Percentiles rank a stretch among this genome's conserved stretches.
These are phyloP conservation scores for Orchestes rusci DNA, from an alignment of 2,888 invertebrate genomes.

Conservation along the genomic window DNA sequence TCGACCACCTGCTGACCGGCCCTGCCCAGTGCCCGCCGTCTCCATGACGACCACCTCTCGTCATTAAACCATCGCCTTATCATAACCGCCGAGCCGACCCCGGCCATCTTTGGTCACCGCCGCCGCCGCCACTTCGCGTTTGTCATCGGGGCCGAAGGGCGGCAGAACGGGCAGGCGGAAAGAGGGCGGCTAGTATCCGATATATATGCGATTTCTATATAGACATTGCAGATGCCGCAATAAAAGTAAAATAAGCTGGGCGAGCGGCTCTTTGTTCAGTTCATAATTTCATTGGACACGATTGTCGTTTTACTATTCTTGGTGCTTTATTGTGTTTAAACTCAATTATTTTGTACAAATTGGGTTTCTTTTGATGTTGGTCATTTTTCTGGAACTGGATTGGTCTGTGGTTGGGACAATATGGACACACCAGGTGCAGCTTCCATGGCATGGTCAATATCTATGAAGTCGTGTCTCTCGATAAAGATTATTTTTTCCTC, in stretches of 20 bases:
- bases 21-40: constrained; percentile 48
- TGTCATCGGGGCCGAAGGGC: constrained; percentile 28
- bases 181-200: constrained; percentile 8
- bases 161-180: constrained; percentile 5
- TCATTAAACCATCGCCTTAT: constrained; percentile 52
- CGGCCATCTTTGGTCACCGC: constrained; percentile 45
- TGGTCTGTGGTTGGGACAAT: no score
- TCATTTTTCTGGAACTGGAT: no score
- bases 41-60: constrained; percentile 48
- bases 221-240: constrained; percentile 12
- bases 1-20: constrained; percentile 43
- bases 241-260: constrained; percentile 9
- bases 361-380: no score
- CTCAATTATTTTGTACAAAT: no score
- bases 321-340: not conserved
- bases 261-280: constrained; percentile 4
- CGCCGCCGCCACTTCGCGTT: constrained; percentile 34
- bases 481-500: no score
- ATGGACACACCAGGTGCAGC: no score
- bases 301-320: not conserved
- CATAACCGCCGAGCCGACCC: constrained; percentile 47
- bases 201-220: constrained; percentile 11
- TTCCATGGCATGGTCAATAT: no score
- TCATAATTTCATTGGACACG: constrained; percentile 15
- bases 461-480: no score